A percentile compares a stretch with the other conserved stretches of the same genome.
These are phyloP conservation scores for Mycalesis mineus DNA, from an alignment of 2,888 invertebrate species.

Conservation along the genomic window DNA sequence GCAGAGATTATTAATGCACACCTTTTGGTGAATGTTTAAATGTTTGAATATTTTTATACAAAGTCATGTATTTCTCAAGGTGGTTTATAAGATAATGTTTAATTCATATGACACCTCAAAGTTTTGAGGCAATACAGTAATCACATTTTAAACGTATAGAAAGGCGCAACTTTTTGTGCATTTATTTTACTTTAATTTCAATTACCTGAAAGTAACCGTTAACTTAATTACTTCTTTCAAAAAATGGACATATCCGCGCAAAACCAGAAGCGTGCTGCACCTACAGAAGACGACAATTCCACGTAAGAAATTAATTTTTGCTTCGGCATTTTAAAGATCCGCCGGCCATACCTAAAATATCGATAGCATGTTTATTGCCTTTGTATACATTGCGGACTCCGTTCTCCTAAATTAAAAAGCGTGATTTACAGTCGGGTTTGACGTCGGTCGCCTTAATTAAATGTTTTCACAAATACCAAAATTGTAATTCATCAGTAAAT, in stretches of 20 bases:
- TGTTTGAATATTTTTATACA: no score
- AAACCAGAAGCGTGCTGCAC: neutral
- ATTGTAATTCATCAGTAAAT: slow-evolving; percentile 1
- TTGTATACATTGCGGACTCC: slow-evolving; percentile 49
- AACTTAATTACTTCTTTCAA: neutral
- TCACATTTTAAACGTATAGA: no score
- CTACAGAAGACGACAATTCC: slow-evolving; percentile 6
- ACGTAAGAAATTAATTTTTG: slow-evolving; percentile 16
- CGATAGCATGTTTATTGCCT: slow-evolving; percentile 64
- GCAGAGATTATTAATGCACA: no score
- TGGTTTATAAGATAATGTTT: no score
- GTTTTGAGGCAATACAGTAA: no score
- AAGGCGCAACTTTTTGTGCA: no score
- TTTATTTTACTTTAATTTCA: no score
- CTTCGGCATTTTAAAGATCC: slow-evolving; percentile 63
- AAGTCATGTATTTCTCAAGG: no score
- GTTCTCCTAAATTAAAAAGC: slow-evolving; percentile 32
- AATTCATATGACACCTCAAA: no score
- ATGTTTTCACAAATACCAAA: slow-evolving; percentile 12
- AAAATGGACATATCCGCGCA: neutral
- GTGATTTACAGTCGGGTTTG: slow-evolving; percentile 35
- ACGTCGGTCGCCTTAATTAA: slow-evolving; percentile 35
- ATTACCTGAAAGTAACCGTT: no score
- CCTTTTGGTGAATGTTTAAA: no score
- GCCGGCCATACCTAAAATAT: slow-evolving; percentile 62